Percentiles rank a stretch among this genome's conserved stretches.
phyloP scores from a whole-genome alignment of 1,140 invertebrate genomes.

The Doryteuthis pealeii region DNA sequence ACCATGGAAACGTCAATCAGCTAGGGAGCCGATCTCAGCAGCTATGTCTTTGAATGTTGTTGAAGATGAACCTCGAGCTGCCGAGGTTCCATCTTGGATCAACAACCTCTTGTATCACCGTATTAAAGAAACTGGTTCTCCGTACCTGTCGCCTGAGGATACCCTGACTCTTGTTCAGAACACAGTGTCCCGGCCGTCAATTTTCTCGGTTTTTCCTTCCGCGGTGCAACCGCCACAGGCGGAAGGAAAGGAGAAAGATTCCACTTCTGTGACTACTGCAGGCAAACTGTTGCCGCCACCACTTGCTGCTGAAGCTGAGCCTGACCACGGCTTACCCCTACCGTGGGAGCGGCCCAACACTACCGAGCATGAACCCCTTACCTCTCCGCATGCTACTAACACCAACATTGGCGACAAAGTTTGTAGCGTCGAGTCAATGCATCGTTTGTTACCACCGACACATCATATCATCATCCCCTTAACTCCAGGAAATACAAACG shows the following conservation, averaged over 20 bases:
- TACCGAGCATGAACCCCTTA: constrained; percentile 24
- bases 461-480: constrained; percentile 40
- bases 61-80: constrained; percentile 45
- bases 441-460: constrained; percentile 38
- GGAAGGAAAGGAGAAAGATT: constrained; percentile 19
- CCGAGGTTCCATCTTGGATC: constrained; percentile 54
- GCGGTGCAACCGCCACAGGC: constrained; percentile 37
- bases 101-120: constrained; percentile 51
- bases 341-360: constrained; percentile 12
- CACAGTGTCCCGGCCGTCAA: neutral
- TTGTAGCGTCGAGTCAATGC: constrained; percentile 36
- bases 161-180: constrained; percentile 31
- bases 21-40: constrained; percentile 36
- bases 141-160: constrained; percentile 47
- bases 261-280: neutral
- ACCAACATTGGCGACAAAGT: constrained; percentile 35
- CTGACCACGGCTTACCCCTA: neutral
- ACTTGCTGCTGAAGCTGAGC: neutral
- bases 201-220: constrained; percentile 14
- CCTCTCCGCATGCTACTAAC: constrained; percentile 23
- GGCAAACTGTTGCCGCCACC: constrained; percentile 16
- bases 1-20: constrained; percentile 48
- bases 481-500: constrained; percentile 22
- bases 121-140: constrained; percentile 47
- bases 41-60: constrained; percentile 35